Evolutionary conservation across 2,113 vertebrate species (phyloP), one percentile per base, ranked within the genome.

Genomic region (Castor canadensis): DNA sequence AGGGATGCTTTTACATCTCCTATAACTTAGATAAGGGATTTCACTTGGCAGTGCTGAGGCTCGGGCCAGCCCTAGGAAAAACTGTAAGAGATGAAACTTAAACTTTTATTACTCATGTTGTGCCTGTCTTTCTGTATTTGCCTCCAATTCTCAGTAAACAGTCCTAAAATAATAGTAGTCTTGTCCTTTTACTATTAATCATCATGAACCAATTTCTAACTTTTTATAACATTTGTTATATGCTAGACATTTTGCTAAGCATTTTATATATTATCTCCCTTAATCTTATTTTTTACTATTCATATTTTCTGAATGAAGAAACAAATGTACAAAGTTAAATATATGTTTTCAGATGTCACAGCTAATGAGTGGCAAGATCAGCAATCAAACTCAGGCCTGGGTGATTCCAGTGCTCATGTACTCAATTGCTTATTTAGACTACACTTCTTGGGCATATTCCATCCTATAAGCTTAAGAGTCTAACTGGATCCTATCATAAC

Each of bases 271-370:
- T 93, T 17, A 77, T 85, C 32, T 79, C 56, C 69, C 52, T 87
- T 91, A 80, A 52, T 67, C 64, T 80, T 92, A 45, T 69, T 49
- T 84, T 69, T 76, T 94, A 45, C 7, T 38, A 35, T 69, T 43
- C 9, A 38, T 26, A 22, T 92, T 92, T 86, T 90, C 35, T 54
- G 95, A 56, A 32, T 89, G 81, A 89, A 76, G 43, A 76, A 92
- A 84, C 32, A 49, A 45, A 60, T 40, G 1, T 22, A 69, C 3
- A 17, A n/a, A 87, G 32, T 77, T 87, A 54, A 81, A 5, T n/a
- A 22, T 52, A 67, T 89, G 72, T 92, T 12, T 45, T 13, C 16
- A 67, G 71, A 15, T 85, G 38, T 87, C 52, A 76, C 15, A 95
- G 52, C 56, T 62, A 66, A 6, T 58, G 22, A 71, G 40, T 82